Base-by-base conservation (phyloP, 2,113 vertebrate genomes). In the Nycticryphes semicollaris region DNA sequence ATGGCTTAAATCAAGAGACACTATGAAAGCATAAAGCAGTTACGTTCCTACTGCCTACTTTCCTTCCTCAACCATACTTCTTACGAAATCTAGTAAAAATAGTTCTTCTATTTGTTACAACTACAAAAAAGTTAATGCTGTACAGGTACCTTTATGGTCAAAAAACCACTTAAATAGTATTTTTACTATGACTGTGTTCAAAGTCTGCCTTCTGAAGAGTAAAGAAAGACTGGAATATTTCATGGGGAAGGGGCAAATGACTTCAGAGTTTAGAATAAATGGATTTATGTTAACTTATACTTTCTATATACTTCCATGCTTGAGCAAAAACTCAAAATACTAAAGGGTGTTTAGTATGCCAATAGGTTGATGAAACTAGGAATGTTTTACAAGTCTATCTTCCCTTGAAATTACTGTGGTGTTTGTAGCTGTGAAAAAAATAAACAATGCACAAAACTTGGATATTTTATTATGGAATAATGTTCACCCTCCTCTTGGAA, bases 381-480 rank as follows among this genome's bases (percentile, higher is more conserved):
- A 28, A 30, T 2, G 0, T 3, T 45, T 12, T 45, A 31, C 0
- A 0, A 50, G 18, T 67, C 15, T 28, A 10, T 12, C 17, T 76
- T 66, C 72, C 23, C 15, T 73, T 79, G 33, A 27, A 41, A 37
- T n/a, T 78, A 5, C 41, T 8, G 25, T 41, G 12, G 28, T 51
- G 10, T 70, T 77, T 17, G 13, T 56, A 74, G 22, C 14, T 27
- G 28, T 2, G 72, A 72, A 78, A 39, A 57, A 23, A 60, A 20
- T 25, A 48, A 54, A 20, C 24, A 2, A 6, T 39, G 39, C 39
- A 39, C 39, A 39, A 39, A 39, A 39, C 9, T 12, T 39, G 39
- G 39, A 39, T 39, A 12, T 39, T 39, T 39, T 39, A 39, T 39
- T 39, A 39, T 39, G 39, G 41, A 57, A 11, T 41, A 9, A 3